A percentile compares a stretch with the other conserved stretches of the same genome.
phyloP scores from a whole-genome alignment of 2,113 vertebrate genomes.

The Sapayoa aenigma region DNA sequence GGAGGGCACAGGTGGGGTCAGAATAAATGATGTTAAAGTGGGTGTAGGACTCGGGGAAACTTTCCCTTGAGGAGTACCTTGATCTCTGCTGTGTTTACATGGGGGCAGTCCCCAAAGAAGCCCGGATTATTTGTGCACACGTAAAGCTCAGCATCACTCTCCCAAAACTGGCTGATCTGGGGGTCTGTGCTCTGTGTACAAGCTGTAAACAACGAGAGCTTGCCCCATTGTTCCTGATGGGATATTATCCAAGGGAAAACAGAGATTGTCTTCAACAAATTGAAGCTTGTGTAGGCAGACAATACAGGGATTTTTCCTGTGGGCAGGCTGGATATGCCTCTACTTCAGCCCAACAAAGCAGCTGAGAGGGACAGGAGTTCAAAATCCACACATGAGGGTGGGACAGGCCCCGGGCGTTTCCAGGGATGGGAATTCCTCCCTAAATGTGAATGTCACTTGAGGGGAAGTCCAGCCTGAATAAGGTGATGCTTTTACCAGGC shows the following conservation, averaged over 20 bases:
- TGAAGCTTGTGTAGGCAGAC: neutral
- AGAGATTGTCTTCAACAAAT: neutral
- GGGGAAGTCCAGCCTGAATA: neutral
- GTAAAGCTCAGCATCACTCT: neutral
- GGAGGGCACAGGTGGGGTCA: neutral
- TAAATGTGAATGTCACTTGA: neutral
- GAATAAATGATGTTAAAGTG: neutral
- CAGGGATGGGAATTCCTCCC: neutral
- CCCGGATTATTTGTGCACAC: neutral
- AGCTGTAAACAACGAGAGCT: constrained; percentile 8
- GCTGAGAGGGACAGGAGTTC: neutral
- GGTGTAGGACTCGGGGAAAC: neutral
- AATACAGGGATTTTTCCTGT: neutral
- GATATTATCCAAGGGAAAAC: constrained; percentile 8
- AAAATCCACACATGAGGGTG: neutral
- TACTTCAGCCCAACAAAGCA: neutral
- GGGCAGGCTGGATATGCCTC: neutral
- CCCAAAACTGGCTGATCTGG: neutral
- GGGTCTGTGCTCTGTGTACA: neutral
- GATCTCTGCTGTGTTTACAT: neutral
- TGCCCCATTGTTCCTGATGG: constrained; percentile 10
- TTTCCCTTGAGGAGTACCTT: neutral
- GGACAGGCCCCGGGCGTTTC: neutral
- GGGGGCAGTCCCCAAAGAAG: neutral
- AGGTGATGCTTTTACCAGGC: neutral